Conservation (phyloP, 2,797 vertebrate species). For the Echiichthys vipera region DNA sequence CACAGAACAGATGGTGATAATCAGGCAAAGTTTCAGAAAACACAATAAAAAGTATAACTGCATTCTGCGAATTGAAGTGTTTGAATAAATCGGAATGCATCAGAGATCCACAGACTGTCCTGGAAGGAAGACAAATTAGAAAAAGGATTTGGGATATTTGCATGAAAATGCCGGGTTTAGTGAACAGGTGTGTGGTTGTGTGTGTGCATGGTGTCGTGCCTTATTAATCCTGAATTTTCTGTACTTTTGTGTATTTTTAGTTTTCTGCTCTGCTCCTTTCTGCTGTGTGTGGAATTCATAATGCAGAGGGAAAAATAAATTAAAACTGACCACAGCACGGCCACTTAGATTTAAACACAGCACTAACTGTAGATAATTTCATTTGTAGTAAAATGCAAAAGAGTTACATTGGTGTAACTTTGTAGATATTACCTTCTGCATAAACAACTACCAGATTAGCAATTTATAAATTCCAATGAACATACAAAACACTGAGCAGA, state of each 20-base stretch:
- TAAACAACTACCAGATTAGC: not conserved
- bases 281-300: conserved; percentile 11
- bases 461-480: not conserved
- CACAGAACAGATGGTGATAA: conserved; percentile 4
- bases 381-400: not conserved
- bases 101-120: not conserved
- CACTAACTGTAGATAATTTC: not conserved
- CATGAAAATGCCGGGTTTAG: conserved; percentile 12
- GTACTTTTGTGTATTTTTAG: no score
- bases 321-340: not conserved
- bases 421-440: not conserved
- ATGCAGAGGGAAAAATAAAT: conserved; percentile 1
- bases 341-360: not conserved
- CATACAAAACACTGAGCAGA: not conserved
- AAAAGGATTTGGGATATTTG: conserved; percentile 8
- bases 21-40: conserved; percentile 14
- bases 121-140: not conserved
- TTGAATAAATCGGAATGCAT: conserved; percentile 3
- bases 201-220: not conserved
- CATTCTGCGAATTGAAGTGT: not conserved
- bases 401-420: not conserved
- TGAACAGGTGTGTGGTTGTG: not conserved
- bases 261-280: conserved; percentile 1
- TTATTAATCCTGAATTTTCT: conserved; percentile 14
- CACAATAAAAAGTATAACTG: conserved; percentile 20